Percentiles rank a stretch among this genome's conserved stretches.
These are phyloP conservation scores for Cydia pomonella DNA, from an alignment of 1,140 invertebrate species.

Conservation along the genomic window DNA sequence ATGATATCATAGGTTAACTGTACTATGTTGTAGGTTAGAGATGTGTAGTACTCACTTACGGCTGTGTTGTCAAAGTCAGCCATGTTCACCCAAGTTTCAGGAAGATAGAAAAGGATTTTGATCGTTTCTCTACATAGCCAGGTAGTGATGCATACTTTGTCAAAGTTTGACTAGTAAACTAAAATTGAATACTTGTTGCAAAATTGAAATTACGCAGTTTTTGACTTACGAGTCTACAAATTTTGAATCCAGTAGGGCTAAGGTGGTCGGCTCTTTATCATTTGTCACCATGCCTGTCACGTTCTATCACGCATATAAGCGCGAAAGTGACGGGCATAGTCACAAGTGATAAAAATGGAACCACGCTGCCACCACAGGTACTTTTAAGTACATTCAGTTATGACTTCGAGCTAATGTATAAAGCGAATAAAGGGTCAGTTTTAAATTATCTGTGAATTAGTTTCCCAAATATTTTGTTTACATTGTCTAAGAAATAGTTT, in stretches of 20 bases:
- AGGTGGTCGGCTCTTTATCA: too few species aligned
- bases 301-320: too few species aligned
- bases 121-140: neutral
- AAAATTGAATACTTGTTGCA: neutral
- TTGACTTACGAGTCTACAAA: neutral
- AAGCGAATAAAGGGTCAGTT: neutral
- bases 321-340: too few species aligned
- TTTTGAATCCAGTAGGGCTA: too few species aligned
- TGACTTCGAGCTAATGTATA: constrained; percentile 2
- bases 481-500: neutral
- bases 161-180: neutral
- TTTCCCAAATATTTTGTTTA: constrained; percentile 8
- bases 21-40: constrained; percentile 41
- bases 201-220: neutral
- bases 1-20: constrained; percentile 51
- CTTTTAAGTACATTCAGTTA: neutral
- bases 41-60: constrained; percentile 39
- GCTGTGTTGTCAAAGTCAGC: constrained; percentile 26
- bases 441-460: neutral
- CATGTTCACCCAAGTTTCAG: neutral
- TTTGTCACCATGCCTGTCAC: too few species aligned
- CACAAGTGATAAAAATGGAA: too few species aligned
- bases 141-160: neutral
- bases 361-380: too few species aligned
- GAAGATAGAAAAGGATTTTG: neutral